Conservation (phyloP, 2,797 vertebrate species). For the Myotis myotis region DNA sequence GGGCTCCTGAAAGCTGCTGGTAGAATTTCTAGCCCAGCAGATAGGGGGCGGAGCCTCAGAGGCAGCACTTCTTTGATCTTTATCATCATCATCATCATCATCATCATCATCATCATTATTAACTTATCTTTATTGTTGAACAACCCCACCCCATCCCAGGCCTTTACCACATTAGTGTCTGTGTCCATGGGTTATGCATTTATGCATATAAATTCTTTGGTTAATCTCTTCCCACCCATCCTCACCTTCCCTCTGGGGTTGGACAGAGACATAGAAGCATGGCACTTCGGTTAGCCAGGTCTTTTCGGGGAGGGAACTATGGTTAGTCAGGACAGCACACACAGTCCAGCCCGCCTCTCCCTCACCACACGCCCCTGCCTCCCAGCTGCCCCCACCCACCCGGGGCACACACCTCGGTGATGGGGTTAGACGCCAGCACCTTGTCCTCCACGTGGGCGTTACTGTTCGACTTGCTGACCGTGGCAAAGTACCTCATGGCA, state of each 20-base stretch:
- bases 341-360: neutral
- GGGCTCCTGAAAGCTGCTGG: neutral
- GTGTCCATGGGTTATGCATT: too few species aligned
- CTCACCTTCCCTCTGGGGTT: too few species aligned
- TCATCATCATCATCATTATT: too few species aligned
- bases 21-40: neutral
- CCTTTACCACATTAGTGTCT: too few species aligned
- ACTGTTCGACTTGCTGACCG: slow-evolving; percentile 95
- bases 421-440: slow-evolving; percentile 96
- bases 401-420: slow-evolving; percentile 91
- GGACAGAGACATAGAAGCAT: too few species aligned
- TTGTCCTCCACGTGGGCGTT: slow-evolving; percentile 94
- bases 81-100: too few species aligned
- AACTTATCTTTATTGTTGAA: too few species aligned
- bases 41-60: neutral
- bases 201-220: too few species aligned
- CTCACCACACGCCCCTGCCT: fast-evolving
- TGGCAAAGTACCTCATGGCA: slow-evolving; percentile 97
- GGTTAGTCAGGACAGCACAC: neutral
- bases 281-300: too few species aligned
- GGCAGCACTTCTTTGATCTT: neutral
- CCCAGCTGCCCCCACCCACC: fast-evolving
- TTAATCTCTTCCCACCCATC: too few species aligned
- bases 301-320: neutral
- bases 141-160: too few species aligned